These are phyloP conservation scores for Dioctria rufipes DNA, from an alignment of 2,888 invertebrate genomes.

Conservation along the genomic window DNA sequence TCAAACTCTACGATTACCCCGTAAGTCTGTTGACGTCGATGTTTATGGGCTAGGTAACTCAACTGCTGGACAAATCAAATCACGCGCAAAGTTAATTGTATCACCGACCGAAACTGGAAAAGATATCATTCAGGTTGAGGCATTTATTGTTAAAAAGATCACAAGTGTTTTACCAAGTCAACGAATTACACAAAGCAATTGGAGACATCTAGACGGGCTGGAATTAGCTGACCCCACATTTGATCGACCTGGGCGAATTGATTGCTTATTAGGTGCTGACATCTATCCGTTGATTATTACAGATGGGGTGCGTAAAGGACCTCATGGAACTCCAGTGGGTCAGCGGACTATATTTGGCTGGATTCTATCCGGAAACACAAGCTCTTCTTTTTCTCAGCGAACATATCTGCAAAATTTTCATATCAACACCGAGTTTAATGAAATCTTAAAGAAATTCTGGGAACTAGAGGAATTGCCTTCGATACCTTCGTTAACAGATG, in stretches of 20 bases:
- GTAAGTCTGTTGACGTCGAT: background rate
- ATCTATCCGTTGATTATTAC: too few relatives aligned
- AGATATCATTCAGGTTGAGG: background rate
- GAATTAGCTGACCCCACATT: background rate
- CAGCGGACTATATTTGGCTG: too few relatives aligned
- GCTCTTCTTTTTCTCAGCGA: too few relatives aligned
- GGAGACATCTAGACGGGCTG: background rate
- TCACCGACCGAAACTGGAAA: background rate
- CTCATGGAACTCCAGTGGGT: too few relatives aligned
- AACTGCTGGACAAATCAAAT: background rate
- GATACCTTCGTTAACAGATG: too few relatives aligned
- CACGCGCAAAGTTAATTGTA: background rate
- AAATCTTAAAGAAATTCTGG: too few relatives aligned
- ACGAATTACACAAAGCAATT: background rate
- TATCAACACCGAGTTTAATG: too few relatives aligned
- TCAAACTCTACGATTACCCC: background rate
- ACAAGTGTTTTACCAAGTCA: background rate
- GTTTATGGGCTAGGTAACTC: background rate
- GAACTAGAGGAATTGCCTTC: too few relatives aligned
- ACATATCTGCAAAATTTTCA: too few relatives aligned
- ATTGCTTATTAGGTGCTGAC: background rate
- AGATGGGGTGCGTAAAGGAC: too few relatives aligned
- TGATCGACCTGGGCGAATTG: background rate
- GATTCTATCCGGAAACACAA: too few relatives aligned
- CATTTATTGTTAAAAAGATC: background rate